Evolutionary conservation across 2,797 vertebrate genomes (phyloP).

Genomic region (Craterocephalus amniculus): DNA sequence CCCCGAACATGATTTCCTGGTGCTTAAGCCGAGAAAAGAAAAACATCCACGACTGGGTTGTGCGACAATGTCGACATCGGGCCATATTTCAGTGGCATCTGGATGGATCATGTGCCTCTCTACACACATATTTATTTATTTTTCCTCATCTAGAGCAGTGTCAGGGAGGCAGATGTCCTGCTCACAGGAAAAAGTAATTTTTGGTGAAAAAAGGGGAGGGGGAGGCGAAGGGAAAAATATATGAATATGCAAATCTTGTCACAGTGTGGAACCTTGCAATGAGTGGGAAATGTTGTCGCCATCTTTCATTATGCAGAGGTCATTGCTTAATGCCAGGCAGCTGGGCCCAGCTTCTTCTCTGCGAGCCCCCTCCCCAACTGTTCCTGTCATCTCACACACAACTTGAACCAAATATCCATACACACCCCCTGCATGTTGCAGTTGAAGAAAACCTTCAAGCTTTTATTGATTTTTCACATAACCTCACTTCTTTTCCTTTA

Average conservation of each 20-base stretch:
- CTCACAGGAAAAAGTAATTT: conserved; percentile 90
- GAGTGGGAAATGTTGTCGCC: conserved; percentile 91
- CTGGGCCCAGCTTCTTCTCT: conserved; percentile 83
- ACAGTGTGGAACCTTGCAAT: conserved; percentile 92
- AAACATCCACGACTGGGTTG: conserved; percentile 60
- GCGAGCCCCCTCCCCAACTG: conserved; percentile 2
- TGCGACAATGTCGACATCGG: conserved; percentile 63
- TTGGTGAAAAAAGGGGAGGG: conserved; percentile 57
- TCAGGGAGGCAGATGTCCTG: conserved; percentile 91
- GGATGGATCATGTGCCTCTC: conserved; percentile 80
- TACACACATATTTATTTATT: conserved; percentile 84
- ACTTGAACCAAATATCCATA: conserved; percentile 63
- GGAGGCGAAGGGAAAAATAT: conserved; percentile 77
- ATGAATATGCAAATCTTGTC: conserved; percentile 98
- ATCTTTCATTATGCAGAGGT: conserved; percentile 93
- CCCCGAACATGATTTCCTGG: conserved; percentile 73
- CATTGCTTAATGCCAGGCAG: conserved; percentile 95
- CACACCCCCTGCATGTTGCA: conserved; percentile 21
- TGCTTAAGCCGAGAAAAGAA: conserved; percentile 67
- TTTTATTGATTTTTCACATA: not conserved
- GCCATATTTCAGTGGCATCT: conserved; percentile 84
- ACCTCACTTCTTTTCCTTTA: not conserved
- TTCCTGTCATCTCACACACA: conserved; percentile 69
- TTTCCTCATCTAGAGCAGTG: conserved; percentile 75
- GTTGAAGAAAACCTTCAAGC: not conserved